phyloP scores from a whole-genome alignment of 2,113 vertebrate species.

The Neofelis nebulosa region DNA sequence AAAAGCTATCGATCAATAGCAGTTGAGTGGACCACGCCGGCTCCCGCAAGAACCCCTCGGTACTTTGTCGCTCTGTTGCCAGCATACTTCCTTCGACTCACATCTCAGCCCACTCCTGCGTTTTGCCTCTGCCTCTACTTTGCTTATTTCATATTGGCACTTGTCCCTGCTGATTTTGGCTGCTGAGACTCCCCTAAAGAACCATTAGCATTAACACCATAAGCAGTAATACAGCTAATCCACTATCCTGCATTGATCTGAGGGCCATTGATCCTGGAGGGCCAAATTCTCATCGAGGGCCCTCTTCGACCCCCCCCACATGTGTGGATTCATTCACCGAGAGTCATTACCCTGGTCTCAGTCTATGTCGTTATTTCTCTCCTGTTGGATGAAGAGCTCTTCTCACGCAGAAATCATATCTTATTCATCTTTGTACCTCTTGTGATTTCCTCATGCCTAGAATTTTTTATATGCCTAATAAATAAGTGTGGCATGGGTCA shows the following conservation, averaged over 20 bases:
- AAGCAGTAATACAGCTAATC: background rate
- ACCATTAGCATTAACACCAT: background rate
- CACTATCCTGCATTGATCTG: background rate
- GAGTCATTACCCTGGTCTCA: background rate
- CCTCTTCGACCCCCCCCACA: too few species aligned
- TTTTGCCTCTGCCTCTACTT: background rate
- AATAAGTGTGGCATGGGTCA: background rate
- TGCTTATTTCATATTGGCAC: too few species aligned
- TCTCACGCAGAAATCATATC: background rate
- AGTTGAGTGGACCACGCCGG: accelerated
- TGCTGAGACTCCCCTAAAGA: background rate
- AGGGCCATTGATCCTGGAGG: background rate
- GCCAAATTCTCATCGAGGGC: background rate
- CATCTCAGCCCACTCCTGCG: too few species aligned
- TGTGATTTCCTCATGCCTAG: background rate
- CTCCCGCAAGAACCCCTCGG: too few species aligned
- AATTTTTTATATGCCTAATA: background rate
- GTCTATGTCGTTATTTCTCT: background rate
- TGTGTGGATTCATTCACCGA: background rate
- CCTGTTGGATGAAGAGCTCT: background rate
- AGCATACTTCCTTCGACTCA: accelerated
- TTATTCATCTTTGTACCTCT: background rate
- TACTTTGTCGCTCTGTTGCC: background rate
- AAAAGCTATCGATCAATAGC: too few species aligned
- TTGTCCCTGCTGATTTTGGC: background rate